Evolutionary conservation across 2,888 invertebrate genomes (phyloP), one percentile per base, ranked within the genome.

Genomic region (Petrolisthes cinctipes): DNA sequence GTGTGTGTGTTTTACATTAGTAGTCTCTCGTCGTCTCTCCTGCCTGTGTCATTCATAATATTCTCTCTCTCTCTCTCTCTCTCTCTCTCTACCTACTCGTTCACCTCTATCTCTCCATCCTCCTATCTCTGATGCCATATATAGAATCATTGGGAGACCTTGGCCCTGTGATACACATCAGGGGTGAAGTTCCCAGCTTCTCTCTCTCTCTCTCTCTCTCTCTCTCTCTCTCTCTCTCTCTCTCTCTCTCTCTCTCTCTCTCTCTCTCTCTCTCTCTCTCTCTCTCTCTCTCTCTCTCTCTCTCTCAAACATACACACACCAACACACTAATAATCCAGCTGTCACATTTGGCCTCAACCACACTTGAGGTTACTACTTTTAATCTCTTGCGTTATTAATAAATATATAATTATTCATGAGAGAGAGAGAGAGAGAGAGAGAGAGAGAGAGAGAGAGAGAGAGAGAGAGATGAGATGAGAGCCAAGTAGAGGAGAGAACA

Each of bases 191-290:
- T 61, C 61, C 61, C 61, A 61, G 61, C 61, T 71, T n/a, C 71
- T 71, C 71, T n/a, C 71, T 76, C 76, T 76, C 37, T 76, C 53
- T 76, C 76, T 53, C 76, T 17, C 76, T 37, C 76, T 17, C 76
- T 37, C 53, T 37, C 37, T 37, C 76, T 37, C 76, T 37, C 76
- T n/a, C 76, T 76, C 76, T 7, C 17, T 17, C 17, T 17, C 76
- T 53, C 76, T 53, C 53, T 37, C 76, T 76, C 76, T 37, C 53
- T 76, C 71, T 17, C 76, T 37, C 37, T n/a, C 73, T 73, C 73
- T 73, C n/a, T 61, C 73, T 73, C n/a, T 73, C 73, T 73, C 73
- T 73, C 73, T n/a, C 73, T 20, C 20, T n/a, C 14, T 14, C 66
- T 61, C 14, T 61, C 66, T 61, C 66, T 61, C 66, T 61, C 66